A percentile compares a stretch with the other conserved stretches of the same genome.
These are phyloP conservation scores for Empidonax traillii DNA, from an alignment of 2,113 vertebrate species.

Conservation along the genomic window DNA sequence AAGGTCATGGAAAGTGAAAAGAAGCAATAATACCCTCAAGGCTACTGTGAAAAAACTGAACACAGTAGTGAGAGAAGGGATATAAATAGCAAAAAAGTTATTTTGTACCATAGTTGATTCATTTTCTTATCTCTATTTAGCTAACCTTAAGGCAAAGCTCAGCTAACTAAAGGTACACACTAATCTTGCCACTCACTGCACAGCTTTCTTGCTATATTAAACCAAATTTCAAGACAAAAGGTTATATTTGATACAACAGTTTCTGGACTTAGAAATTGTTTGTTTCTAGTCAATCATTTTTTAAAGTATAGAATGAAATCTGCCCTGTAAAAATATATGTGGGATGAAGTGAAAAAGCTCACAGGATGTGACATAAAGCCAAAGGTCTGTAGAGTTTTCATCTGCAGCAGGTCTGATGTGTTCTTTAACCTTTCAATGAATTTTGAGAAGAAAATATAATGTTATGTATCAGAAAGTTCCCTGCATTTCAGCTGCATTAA, in stretches of 20 bases:
- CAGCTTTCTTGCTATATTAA: background rate
- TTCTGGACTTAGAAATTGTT: background rate
- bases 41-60: background rate
- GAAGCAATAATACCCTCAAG: background rate
- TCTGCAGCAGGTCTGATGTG: background rate
- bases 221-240: background rate
- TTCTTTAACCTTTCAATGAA: background rate
- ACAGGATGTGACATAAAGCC: background rate
- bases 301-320: background rate
- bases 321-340: background rate
- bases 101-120: background rate
- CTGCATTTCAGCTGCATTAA: background rate
- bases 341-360: background rate
- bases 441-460: background rate
- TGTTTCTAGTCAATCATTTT: background rate
- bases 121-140: background rate
- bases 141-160: background rate
- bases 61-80: background rate
- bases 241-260: background rate
- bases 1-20: no score
- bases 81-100: background rate
- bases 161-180: background rate
- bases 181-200: background rate
- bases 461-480: background rate
- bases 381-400: background rate